Evolutionary conservation across 2,888 invertebrate species (phyloP), one percentile per base, ranked within the genome.

Genomic region (Stenurella melanura): DNA sequence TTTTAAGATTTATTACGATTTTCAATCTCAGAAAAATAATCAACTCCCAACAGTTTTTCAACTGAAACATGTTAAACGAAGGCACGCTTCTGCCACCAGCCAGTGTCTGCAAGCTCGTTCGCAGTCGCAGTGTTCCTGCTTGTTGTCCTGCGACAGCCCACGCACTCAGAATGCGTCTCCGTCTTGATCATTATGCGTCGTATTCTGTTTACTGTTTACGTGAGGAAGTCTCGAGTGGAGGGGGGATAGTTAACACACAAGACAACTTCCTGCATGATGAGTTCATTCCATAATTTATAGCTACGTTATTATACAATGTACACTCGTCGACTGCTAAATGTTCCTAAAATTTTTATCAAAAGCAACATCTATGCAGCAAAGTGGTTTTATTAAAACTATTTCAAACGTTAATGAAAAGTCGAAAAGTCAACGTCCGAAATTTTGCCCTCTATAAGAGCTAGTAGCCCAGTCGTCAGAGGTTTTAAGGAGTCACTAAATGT

Each of bases 211-310:
- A 21, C 26, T 69, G 64, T 71, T 54, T 68, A 74, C 76, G 76
- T 73, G 78, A 78, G 79, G 78, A 76, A 79, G 81, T 80, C 58
- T 42, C 17, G 15, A 69, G 21, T 42, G 60, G 67, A 60, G 42
- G 60, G 60, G 58, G 42, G 57, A 54, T 60, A 67, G 58, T 67
- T 73, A 73, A 73, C 81, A 77, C 78, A 80, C 76, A 79, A 80
- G 83, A 82, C 83, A 81, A 85, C 83, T 84, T 85, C 85, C 84
- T 85, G 84, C 80, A 77, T 82, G 83, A 84, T 83, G 83, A 83
- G 83, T 84, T 85, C 83, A 70, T 73, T 74, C 69, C 60, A 63
- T 74, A 74, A 69, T 69, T 74, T 69, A 61, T 74, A 68, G 34
- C 9, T 71, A 68, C n/a, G 18, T 69, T 56, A 57, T 69, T 69